Evolutionary conservation across 2,113 vertebrate species (phyloP).

Genomic region (Jaculus jaculus): DNA sequence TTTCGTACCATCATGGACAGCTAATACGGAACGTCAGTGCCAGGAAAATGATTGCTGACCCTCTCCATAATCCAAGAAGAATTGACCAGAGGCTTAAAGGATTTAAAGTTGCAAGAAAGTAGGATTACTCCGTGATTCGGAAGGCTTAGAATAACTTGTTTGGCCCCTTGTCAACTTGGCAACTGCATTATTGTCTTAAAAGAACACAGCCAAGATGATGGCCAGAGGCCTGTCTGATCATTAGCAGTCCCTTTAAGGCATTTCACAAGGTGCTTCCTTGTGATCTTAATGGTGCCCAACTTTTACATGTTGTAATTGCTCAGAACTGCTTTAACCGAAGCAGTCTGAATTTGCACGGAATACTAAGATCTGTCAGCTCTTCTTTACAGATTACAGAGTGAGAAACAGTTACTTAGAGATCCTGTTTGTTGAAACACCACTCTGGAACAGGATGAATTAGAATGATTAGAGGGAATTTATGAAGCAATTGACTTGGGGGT

Average conservation of each 20-base stretch:
- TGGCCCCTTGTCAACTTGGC: not conserved
- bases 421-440: slow-evolving; percentile 1
- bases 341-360: slow-evolving; percentile 43
- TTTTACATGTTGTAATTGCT: slow-evolving; percentile 23
- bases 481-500: not conserved
- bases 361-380: not conserved
- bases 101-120: slow-evolving; percentile 59
- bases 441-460: not conserved
- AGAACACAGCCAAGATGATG: slow-evolving; percentile 31
- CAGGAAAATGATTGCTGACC: slow-evolving; percentile 38
- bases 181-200: slow-evolving; percentile 48
- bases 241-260: slow-evolving; percentile 27
- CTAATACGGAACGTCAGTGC: not conserved
- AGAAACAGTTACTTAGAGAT: slow-evolving; percentile 18
- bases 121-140: slow-evolving; percentile 30
- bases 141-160: slow-evolving; percentile 37
- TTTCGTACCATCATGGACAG: not conserved
- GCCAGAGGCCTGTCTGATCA: slow-evolving; percentile 34
- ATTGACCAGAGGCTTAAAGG: slow-evolving; percentile 46
- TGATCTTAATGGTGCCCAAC: slow-evolving; percentile 38
- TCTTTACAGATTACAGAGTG: slow-evolving; percentile 19
- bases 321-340: slow-evolving; percentile 54
- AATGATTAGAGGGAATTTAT: slow-evolving; percentile 53
- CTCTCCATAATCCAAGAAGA: slow-evolving; percentile 32
- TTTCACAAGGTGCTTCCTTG: slow-evolving; percentile 7